Evolutionary conservation across 1,140 invertebrate genomes (phyloP).

Genomic region (Hycleus phaleratus): DNA sequence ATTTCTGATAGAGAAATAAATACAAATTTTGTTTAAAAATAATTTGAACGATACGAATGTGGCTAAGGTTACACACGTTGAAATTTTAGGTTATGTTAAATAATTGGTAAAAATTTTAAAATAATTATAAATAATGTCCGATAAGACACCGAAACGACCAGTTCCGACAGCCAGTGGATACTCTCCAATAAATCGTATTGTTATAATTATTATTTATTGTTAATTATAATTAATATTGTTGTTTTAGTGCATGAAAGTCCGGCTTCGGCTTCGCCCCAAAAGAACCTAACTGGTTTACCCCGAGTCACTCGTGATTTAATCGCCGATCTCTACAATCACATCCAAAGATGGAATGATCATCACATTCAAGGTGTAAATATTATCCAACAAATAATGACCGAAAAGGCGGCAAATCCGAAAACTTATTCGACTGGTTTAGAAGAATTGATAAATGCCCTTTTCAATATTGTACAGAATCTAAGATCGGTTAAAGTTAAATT

Average conservation of each 20-base stretch:
- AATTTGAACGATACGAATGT: no score
- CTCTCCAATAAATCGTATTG: conserved; percentile 2
- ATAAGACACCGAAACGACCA: conserved; percentile 3
- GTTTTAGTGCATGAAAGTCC: conserved; percentile 35
- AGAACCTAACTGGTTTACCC: conserved; percentile 37
- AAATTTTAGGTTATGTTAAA: neutral
- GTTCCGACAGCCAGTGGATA: neutral
- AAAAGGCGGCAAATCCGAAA: conserved; percentile 26
- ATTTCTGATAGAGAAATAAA: no score
- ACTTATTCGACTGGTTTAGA: conserved; percentile 28
- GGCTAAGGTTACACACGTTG: no score
- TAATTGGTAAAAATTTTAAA: neutral
- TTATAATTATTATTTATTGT: neutral
- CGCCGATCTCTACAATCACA: conserved; percentile 38
- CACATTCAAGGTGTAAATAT: conserved; percentile 34
- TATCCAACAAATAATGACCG: conserved; percentile 31
- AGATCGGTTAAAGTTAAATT: conserved; percentile 15
- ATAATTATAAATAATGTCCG: neutral
- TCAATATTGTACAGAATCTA: conserved; percentile 22
- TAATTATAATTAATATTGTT: neutral
- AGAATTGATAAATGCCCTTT: conserved; percentile 23
- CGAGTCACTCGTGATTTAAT: conserved; percentile 33
- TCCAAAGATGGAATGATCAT: conserved; percentile 37
- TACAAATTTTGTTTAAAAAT: no score
- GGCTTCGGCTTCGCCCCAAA: conserved; percentile 24